Evolutionary conservation across 30 jellyfish, hydroid and myxozoan genomes (phyloP), one percentile per base, ranked within the genome.

Genomic region (Phacellophora camtschatica): DNA sequence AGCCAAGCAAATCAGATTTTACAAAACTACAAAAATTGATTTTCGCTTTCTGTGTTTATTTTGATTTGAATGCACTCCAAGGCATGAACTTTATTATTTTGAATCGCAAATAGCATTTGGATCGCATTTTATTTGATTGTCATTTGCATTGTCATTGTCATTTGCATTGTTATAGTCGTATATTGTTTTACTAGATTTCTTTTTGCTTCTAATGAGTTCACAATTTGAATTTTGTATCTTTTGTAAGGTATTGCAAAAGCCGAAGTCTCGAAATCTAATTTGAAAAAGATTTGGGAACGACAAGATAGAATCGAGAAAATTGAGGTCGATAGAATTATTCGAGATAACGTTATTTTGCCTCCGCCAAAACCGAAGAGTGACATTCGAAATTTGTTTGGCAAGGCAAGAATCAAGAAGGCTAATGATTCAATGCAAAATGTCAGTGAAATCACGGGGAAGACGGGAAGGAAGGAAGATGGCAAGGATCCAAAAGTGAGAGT

Each of bases 221-320:
- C n/a, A 54, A 12, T 20, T 15, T 54, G 20, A 8, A 8, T 10
- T 10, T 7, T 20, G 11, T 7, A 18, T 23, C 37, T 74, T 30
- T 62, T 18, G 16, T 39, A 29, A 79, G 90, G 90, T 53, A 41
- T 79, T 27, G 77, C 66, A 5, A 79, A 79, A 25, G 83, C 80
- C 12, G 90, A 79, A 35, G 42, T 61, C 30, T 51, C 82, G 54
- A 79, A 66, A 34, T 53, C 83, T 5, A 79, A 79, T 24, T 8
- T 79, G 37, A 79, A 79, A 43, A 79, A 20, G 35, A 79, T 79
- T 10, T 79, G 90, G 90, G 83, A 79, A 28, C 64, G 35, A 68
- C 69, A 79, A 29, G 83, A 53, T 37, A 79, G 48, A 57, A 27
- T 15, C 29, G 73, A 7, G 29, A 39, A 43, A 18, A 15, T 19